These are phyloP conservation scores for Monoplex corrugatus DNA, from an alignment of 2,888 invertebrate species.

Conservation along the genomic window DNA sequence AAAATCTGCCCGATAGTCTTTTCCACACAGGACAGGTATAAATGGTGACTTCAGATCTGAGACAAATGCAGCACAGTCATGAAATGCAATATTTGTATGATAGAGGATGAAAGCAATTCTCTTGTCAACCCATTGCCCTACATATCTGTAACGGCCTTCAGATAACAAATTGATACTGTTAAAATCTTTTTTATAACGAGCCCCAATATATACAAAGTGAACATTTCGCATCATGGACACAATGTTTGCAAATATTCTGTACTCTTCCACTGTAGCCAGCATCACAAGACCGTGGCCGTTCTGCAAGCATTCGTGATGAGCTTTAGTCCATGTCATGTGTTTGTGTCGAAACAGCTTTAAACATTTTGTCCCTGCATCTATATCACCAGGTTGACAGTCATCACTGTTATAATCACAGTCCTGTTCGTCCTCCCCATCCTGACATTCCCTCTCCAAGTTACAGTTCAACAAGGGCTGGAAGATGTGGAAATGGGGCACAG, in stretches of 20 bases:
- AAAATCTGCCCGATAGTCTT: neutral
- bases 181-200: neutral
- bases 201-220: neutral
- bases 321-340: neutral
- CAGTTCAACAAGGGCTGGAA: neutral
- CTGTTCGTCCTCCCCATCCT: neutral
- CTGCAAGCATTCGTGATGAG: neutral
- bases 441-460: conserved; percentile 2
- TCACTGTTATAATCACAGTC: neutral
- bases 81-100: neutral
- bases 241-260: neutral
- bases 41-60: neutral
- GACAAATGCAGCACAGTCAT: neutral
- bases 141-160: neutral
- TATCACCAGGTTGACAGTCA: neutral
- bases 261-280: neutral
- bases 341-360: neutral
- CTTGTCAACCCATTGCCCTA: conserved; percentile 9
- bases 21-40: too few relatives aligned
- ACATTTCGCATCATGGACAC: too few relatives aligned
- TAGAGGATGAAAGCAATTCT: neutral
- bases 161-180: too few relatives aligned
- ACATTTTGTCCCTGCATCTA: neutral
- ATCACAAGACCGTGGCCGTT: too few relatives aligned
- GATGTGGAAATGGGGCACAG: neutral